A percentile compares a stretch with the other conserved stretches of the same genome.
Conservation (phyloP, 2,888 invertebrate genomes). For the Clivina fossor region DNA sequence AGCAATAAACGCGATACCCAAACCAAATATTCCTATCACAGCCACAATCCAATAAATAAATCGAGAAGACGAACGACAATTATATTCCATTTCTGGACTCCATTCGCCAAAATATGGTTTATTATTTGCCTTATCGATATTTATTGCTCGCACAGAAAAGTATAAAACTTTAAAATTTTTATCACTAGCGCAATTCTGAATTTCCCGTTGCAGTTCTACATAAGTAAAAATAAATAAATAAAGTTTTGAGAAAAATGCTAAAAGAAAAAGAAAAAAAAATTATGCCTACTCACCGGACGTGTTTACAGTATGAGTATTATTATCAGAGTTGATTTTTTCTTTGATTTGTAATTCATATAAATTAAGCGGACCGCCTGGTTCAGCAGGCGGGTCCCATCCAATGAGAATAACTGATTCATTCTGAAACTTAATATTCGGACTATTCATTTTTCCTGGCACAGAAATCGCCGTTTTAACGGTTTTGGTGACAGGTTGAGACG, state of each 20-base stretch:
- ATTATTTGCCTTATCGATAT: slow-evolving; percentile 41
- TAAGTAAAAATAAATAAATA: slow-evolving; percentile 11
- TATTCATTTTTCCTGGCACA: slow-evolving; percentile 45
- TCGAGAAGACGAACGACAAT: slow-evolving; percentile 39
- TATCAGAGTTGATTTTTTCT: slow-evolving; percentile 42
- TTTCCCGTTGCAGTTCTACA: slow-evolving; percentile 16
- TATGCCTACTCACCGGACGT: slow-evolving; percentile 39
- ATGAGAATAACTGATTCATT: slow-evolving; percentile 55
- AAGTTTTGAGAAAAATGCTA: slow-evolving; percentile 2
- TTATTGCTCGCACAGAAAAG: slow-evolving; percentile 49
- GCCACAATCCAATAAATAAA: slow-evolving; percentile 23
- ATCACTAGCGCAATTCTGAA: slow-evolving; percentile 41
- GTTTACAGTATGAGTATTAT: slow-evolving; percentile 39
- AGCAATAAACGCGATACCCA: slow-evolving; percentile 34
- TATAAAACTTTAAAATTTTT: slow-evolving; percentile 43
- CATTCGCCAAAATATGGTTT: slow-evolving; percentile 46
- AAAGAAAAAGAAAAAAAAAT: slow-evolving; percentile 14
- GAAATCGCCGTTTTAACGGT: slow-evolving; percentile 49
- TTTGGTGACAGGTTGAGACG: slow-evolving; percentile 56
- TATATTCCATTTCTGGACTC: slow-evolving; percentile 46
- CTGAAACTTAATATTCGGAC: slow-evolving; percentile 51
- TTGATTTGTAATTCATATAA: slow-evolving; percentile 57
- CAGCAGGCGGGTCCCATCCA: slow-evolving; percentile 54
- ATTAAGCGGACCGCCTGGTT: slow-evolving; percentile 54
- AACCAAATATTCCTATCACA: slow-evolving; percentile 5